phyloP scores from a whole-genome alignment of 1,140 invertebrate genomes.

The Psix sp. region DNA sequence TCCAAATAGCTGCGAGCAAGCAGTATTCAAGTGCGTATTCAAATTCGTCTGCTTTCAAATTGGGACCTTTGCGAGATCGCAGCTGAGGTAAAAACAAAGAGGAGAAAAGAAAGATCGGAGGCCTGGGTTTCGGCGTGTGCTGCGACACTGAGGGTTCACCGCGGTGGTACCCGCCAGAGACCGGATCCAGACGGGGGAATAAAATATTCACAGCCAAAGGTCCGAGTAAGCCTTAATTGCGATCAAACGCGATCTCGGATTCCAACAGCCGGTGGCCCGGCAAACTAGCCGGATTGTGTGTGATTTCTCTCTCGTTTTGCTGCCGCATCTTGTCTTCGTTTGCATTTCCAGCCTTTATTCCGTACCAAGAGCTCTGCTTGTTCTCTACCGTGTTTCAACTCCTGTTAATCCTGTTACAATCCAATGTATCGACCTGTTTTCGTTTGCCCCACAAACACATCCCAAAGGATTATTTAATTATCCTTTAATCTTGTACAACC shows the following conservation, averaged over 20 bases:
- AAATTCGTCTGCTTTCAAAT: constrained; percentile 69
- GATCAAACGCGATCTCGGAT: constrained; percentile 74
- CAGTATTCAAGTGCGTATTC: constrained; percentile 64
- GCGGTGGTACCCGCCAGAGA: constrained; percentile 42
- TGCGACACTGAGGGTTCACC: constrained; percentile 49
- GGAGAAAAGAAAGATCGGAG: constrained; percentile 4
- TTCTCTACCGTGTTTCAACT: constrained; percentile 69
- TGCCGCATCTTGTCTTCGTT: constrained; percentile 33
- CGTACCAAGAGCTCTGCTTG: constrained; percentile 42
- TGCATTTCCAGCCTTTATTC: constrained; percentile 53
- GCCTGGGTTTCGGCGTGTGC: constrained; percentile 30
- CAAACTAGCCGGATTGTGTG: constrained; percentile 39
- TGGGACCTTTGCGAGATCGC: constrained; percentile 50
- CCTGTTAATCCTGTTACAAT: constrained; percentile 76
- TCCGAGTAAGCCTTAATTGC: constrained; percentile 73
- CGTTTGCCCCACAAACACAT: constrained; percentile 64
- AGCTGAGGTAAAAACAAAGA: constrained; percentile 5
- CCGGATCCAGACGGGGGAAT: constrained; percentile 62
- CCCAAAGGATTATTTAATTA: constrained; percentile 76
- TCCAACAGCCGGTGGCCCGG: constrained; percentile 65
- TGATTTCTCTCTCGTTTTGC: constrained; percentile 22
- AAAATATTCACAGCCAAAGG: constrained; percentile 72
- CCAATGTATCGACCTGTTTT: constrained; percentile 76
- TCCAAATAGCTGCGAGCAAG: constrained; percentile 32
- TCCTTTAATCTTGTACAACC: constrained; percentile 54